Conservation (phyloP, 1,140 invertebrate species). For the Hermetia illucens region DNA sequence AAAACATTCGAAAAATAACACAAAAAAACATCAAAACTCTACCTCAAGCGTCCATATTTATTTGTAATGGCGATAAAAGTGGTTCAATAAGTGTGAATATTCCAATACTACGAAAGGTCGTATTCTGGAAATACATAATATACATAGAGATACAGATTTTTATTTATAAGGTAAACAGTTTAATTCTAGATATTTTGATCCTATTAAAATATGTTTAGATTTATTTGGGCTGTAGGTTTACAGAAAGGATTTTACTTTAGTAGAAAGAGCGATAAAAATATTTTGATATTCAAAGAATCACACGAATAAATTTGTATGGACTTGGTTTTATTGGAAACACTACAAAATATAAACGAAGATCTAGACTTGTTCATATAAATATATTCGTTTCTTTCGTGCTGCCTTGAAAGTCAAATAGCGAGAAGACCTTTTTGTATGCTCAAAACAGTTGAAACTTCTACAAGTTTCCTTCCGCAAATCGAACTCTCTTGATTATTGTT, state of each 20-base stretch:
- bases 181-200: not conserved
- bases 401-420: too few species aligned
- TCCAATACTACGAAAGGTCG: not conserved
- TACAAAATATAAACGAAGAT: too few species aligned
- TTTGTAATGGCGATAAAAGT: not conserved
- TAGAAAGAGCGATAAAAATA: not conserved
- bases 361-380: too few species aligned
- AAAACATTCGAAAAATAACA: not conserved
- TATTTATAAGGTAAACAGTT: not conserved
- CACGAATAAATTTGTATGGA: too few species aligned
- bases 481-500: too few species aligned
- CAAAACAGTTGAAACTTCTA: too few species aligned
- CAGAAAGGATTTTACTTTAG: not conserved
- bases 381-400: too few species aligned
- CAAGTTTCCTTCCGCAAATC: too few species aligned
- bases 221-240: not conserved
- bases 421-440: too few species aligned
- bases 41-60: not conserved
- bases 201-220: not conserved
- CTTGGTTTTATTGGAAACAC: too few species aligned
- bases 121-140: not conserved
- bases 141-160: not conserved
- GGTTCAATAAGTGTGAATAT: not conserved
- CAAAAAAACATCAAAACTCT: not conserved
- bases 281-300: not conserved